Base-by-base conservation (phyloP, 2,888 invertebrate species). In the Pocota personata region DNA sequence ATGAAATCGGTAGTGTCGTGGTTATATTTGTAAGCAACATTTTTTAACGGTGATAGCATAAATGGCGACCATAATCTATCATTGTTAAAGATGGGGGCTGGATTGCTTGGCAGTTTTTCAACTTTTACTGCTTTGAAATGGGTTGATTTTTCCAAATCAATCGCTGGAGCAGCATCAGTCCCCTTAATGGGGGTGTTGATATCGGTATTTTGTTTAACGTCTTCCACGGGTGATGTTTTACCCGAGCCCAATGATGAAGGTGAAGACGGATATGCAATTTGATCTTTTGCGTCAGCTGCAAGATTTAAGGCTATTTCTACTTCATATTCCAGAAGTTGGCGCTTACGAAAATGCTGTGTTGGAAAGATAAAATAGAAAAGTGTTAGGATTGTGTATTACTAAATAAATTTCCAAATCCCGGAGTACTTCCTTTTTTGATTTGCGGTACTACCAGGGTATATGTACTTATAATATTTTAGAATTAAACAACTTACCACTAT, bases 281-380 rank as follows among this genome's bases (percentile, higher is more conserved):
- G 12, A 24, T 43, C 3, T 14, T 12, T n/a, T 10, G 40, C 24
- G n/a, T 71, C 60, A 21, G 4, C 16, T 8, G 16, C 1, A 3
- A 16, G 57, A 6, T 12, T 32, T 10, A 14, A 21, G 12, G n/a
- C 27, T 37, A 10, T 1, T 14, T 69, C 60, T 1, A 12, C 10
- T 6, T 72, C 46, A 16, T 78, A 78, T 27, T 55, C 19, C 8
- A 57, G 35, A 5, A 78, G 71, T 0, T 37, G 62, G 3, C 71
- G 71, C 27, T 78, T 78, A 2, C 78, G 71, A 37, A 78, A 78
- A 40, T 78, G 78, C 78, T 78, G 14, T 27, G n/a, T n/a, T n/a
- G 24, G 0, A 27, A 14, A 27, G 14, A 12, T 0, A 16, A 14
- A 52, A 19, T 57, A 27, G 1, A 35, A n/a, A n/a, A 37, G 6